phyloP scores from a whole-genome alignment of 2,113 vertebrate genomes.

The Columba livia region DNA sequence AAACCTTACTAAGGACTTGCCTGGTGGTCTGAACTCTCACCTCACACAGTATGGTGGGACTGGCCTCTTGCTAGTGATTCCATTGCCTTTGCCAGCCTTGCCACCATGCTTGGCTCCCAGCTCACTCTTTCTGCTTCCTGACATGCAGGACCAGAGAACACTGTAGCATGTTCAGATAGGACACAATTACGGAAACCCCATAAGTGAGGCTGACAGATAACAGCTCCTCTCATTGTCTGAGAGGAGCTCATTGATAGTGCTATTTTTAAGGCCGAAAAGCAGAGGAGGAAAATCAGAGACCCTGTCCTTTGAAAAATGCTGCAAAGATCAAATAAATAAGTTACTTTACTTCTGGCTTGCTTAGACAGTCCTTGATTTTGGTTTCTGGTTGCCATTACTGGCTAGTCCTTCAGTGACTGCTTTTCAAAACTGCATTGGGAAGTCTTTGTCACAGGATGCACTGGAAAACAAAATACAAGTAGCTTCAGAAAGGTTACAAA shows the following conservation, averaged over 20 bases:
- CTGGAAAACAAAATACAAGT: neutral
- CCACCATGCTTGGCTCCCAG: neutral
- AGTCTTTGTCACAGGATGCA: neutral
- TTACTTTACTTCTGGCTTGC: neutral
- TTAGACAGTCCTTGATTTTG: neutral
- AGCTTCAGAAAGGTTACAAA: neutral
- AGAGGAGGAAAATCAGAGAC: neutral
- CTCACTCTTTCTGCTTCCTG: neutral
- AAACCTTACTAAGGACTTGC: neutral
- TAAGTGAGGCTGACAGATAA: neutral
- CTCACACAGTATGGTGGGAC: neutral
- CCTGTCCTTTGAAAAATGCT: neutral
- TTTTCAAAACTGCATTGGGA: neutral
- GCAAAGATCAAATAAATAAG: neutral
- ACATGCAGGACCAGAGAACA: neutral
- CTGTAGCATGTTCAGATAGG: neutral
- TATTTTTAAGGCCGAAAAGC: neutral
- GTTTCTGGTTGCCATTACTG: neutral
- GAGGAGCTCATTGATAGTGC: neutral
- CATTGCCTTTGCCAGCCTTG: neutral
- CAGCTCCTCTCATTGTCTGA: neutral
- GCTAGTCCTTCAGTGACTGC: neutral
- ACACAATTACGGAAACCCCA: neutral
- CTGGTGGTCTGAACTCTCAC: neutral
- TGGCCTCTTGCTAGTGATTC: neutral